phyloP scores from a whole-genome alignment of 2,113 vertebrate genomes.

The Corythornis cristatus region DNA sequence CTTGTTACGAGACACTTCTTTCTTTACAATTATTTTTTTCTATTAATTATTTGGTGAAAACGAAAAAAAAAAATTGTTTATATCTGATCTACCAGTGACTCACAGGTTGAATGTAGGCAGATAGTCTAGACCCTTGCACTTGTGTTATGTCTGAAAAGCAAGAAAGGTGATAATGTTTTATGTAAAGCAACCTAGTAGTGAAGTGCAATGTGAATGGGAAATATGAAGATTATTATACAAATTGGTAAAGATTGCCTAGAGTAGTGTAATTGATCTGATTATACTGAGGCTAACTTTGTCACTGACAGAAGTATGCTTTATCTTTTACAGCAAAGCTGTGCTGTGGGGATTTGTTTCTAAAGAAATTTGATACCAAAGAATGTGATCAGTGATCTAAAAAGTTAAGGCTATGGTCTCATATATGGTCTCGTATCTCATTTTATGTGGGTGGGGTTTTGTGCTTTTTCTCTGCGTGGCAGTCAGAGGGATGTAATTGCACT shows the following conservation, averaged over 20 bases:
- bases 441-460: accelerated
- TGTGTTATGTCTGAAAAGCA: background rate
- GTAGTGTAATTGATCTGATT: background rate
- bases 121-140: background rate
- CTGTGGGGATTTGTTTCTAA: background rate
- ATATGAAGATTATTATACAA: background rate
- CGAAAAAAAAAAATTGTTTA: background rate
- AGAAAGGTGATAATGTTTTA: background rate
- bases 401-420: background rate
- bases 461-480: background rate
- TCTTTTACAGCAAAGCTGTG: background rate
- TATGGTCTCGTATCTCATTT: background rate
- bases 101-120: background rate
- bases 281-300: background rate
- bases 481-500: background rate
- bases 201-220: background rate
- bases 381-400: background rate
- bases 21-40: background rate
- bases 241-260: background rate
- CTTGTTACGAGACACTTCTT: background rate
- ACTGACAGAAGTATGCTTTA: background rate
- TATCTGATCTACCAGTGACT: background rate
- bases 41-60: background rate
- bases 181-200: background rate
- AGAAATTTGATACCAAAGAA: background rate